These are phyloP conservation scores for Andricus quercusramuli DNA, from an alignment of 2,888 invertebrate genomes.

Conservation along the genomic window DNA sequence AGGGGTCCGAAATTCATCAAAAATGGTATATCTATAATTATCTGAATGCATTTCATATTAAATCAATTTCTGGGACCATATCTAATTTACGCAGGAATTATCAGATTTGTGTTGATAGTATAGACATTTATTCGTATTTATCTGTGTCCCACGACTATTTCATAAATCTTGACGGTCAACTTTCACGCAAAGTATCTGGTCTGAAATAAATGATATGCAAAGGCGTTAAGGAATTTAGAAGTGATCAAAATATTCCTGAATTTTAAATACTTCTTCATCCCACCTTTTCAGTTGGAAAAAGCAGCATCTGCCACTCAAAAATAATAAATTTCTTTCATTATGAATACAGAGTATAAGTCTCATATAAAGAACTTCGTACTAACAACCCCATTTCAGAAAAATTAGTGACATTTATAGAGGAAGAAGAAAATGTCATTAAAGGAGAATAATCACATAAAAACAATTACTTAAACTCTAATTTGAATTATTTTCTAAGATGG, in stretches of 20 bases:
- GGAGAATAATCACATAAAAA: too few species aligned
- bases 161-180: constrained; percentile 1
- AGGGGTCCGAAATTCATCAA: not conserved
- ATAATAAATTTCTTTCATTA: too few species aligned
- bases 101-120: constrained; percentile 16
- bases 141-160: not conserved
- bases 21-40: not conserved
- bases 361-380: too few species aligned
- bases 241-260: not conserved
- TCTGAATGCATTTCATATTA: not conserved
- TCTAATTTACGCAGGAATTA: constrained; percentile 20
- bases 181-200: constrained; percentile 1
- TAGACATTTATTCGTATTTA: constrained; percentile 23
- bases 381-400: too few species aligned
- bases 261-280: too few species aligned
- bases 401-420: too few species aligned
- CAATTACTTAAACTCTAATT: too few species aligned
- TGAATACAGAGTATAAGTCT: too few species aligned
- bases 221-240: not conserved
- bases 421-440: too few species aligned
- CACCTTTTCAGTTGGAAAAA: too few species aligned
- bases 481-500: too few species aligned
- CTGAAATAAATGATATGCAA: not conserved
- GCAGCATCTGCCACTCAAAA: too few species aligned
- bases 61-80: not conserved